Conservation (phyloP, 1,140 invertebrate genomes). For the Argopecten irradians region DNA sequence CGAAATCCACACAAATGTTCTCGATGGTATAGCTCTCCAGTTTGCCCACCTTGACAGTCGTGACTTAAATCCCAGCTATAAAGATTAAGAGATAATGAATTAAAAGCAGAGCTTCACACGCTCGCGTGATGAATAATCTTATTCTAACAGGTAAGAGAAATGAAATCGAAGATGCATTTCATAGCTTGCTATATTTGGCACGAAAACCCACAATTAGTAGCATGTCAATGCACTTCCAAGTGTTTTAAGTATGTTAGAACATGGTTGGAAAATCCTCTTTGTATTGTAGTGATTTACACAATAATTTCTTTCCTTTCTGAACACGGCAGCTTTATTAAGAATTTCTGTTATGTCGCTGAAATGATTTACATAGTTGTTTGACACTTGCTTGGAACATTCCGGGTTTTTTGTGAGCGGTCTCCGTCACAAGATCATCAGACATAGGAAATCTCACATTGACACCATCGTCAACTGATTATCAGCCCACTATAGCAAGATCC, state of each 20-base stretch:
- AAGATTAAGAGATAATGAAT: constrained; percentile 16
- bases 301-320: not conserved
- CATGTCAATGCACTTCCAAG: not conserved
- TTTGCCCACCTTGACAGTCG: constrained; percentile 26
- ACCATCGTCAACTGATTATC: not conserved
- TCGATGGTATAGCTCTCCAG: constrained; percentile 17
- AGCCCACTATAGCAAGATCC: not conserved
- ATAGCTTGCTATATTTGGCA: not conserved
- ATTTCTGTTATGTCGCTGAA: not conserved
- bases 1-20: not conserved
- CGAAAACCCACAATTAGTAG: not conserved
- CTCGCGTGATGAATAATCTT: not conserved
- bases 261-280: not conserved
- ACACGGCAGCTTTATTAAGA: not conserved
- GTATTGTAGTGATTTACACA: not conserved
- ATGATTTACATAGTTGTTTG: not conserved
- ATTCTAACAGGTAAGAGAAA: not conserved
- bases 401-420: not conserved
- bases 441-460: not conserved
- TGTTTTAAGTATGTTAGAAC: not conserved
- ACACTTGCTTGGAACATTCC: not conserved
- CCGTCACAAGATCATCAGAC: not conserved
- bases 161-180: not conserved
- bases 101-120: not conserved
- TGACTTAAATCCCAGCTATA: not conserved